Conservation (phyloP, 2,888 invertebrate genomes). For the Diplazon laetatorius region DNA sequence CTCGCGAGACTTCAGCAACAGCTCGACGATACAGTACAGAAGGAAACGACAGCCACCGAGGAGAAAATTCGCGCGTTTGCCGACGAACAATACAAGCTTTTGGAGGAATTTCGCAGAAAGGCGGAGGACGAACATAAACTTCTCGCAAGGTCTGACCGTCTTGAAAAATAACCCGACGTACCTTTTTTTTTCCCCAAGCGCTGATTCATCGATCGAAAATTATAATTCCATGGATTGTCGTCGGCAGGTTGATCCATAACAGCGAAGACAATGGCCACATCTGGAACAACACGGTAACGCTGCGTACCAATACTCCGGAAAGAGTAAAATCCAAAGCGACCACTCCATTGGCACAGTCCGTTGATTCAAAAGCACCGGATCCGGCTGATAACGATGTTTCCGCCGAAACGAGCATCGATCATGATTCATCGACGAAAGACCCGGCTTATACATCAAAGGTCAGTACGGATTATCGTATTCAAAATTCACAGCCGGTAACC, state of each 20-base stretch:
- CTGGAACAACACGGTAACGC: conserved; percentile 68
- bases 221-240: background rate
- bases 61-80: conserved; percentile 90
- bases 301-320: conserved; percentile 72
- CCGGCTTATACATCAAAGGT: conserved; percentile 69
- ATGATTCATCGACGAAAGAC: conserved; percentile 67
- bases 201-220: too few relatives aligned
- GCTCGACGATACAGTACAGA: conserved; percentile 87
- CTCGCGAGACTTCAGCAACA: conserved; percentile 87
- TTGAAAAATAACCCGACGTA: too few relatives aligned
- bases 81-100: conserved; percentile 89
- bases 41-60: conserved; percentile 88
- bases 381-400: conserved; percentile 65
- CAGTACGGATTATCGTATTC: conserved; percentile 43
- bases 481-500: too few relatives aligned
- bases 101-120: conserved; percentile 89
- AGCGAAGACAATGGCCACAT: conserved; percentile 68
- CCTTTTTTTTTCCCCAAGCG: too few relatives aligned
- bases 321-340: conserved; percentile 69
- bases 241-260: conserved; percentile 71
- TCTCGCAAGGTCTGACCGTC: conserved; percentile 86
- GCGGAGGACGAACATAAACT: conserved; percentile 89
- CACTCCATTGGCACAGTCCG: conserved; percentile 70
- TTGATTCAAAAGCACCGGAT: conserved; percentile 65
- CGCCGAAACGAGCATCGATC: conserved; percentile 67